These are phyloP conservation scores for Aphelenchoides bicaudatus DNA, from an alignment of 2,888 invertebrate genomes.

Conservation along the genomic window DNA sequence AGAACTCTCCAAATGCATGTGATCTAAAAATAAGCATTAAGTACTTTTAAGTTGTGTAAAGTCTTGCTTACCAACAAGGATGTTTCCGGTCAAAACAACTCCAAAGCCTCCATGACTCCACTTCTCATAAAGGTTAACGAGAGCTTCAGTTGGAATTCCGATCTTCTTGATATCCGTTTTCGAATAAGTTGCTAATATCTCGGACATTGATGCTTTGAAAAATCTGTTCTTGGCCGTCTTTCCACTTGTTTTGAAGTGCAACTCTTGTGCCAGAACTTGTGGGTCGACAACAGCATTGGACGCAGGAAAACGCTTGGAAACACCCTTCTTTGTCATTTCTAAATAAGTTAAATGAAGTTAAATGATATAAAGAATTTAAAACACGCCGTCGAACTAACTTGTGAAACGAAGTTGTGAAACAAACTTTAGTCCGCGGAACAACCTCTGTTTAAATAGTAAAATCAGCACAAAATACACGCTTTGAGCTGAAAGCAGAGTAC, in stretches of 20 bases:
- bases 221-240: conserved; percentile 39
- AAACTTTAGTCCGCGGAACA: too few relatives aligned
- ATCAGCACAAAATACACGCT: too few relatives aligned
- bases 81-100: conserved; percentile 29
- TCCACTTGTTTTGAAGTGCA: conserved; percentile 32
- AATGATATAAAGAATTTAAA: conserved; percentile 5
- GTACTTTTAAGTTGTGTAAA: too few relatives aligned
- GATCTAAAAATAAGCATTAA: too few relatives aligned
- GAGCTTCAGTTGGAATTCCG: conserved; percentile 38
- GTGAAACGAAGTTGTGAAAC: too few relatives aligned
- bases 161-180: conserved; percentile 27
- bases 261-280: conserved; percentile 30
- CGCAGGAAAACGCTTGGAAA: conserved; percentile 9
- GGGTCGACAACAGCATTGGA: conserved; percentile 12
- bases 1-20: conserved; percentile 32
- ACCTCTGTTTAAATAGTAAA: too few relatives aligned
- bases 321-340: not conserved
- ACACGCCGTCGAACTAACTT: too few relatives aligned
- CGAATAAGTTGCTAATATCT: conserved; percentile 27
- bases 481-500: too few relatives aligned
- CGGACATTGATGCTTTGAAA: conserved; percentile 41
- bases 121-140: conserved; percentile 38
- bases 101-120: conserved; percentile 42
- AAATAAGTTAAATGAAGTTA: not conserved
- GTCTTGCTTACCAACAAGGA: too few relatives aligned